These are phyloP conservation scores for Lapara coniferarum DNA, from an alignment of 2,888 invertebrate species.

Conservation along the genomic window DNA sequence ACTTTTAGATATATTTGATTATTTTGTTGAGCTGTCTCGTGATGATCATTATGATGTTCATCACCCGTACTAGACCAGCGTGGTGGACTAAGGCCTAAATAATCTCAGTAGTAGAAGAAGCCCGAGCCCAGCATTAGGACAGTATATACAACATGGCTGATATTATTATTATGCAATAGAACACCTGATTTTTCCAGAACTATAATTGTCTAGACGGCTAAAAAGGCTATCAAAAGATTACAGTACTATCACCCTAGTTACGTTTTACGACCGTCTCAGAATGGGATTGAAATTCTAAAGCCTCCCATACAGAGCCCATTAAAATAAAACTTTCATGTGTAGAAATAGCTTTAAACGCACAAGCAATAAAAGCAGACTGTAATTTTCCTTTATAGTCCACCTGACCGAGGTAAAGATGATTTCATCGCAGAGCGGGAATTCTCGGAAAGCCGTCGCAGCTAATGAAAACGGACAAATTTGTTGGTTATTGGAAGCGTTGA, in stretches of 20 bases:
- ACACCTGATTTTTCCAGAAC: no score
- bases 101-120: no score
- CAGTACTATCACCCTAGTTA: neutral
- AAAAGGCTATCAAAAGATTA: no score
- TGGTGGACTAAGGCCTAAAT: no score
- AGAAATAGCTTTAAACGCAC: conserved; percentile 7
- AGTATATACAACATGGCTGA: no score
- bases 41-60: no score
- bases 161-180: no score
- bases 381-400: conserved; percentile 23
- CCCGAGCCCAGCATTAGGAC: no score
- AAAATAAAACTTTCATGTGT: neutral
- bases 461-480: conserved; percentile 14
- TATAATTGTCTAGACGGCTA: no score
- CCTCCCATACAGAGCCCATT: neutral
- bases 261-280: neutral
- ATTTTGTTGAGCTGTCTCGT: no score
- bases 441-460: neutral
- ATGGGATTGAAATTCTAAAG: neutral
- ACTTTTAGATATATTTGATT: no score
- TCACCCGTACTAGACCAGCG: no score
- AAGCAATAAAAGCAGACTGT: conserved; percentile 4
- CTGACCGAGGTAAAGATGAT: neutral
- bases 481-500: neutral
- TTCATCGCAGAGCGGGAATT: conserved; percentile 4